These are phyloP conservation scores for Strix uralensis DNA, from an alignment of 2,113 vertebrate species.

Conservation along the genomic window DNA sequence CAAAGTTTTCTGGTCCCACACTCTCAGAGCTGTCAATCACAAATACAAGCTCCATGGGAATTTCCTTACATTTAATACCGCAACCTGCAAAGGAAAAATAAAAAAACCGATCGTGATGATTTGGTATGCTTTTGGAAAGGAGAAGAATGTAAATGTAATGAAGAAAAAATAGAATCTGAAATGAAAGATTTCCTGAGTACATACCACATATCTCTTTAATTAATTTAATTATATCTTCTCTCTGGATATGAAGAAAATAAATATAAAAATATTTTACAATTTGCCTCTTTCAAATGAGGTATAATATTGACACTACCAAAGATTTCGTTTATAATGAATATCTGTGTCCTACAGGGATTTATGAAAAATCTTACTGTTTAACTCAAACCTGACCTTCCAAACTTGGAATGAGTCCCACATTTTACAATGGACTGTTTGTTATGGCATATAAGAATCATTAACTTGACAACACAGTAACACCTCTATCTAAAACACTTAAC, in stretches of 20 bases:
- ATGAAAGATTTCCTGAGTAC: constrained; percentile 39
- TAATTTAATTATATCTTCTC: constrained; percentile 88
- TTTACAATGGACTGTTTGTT: background rate
- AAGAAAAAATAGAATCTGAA: background rate
- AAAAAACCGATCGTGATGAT: background rate
- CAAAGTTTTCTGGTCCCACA: constrained; percentile 91
- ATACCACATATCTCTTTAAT: constrained; percentile 92
- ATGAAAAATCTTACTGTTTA: background rate
- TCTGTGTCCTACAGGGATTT: background rate
- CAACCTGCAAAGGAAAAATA: constrained; percentile 78
- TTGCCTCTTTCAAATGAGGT: background rate
- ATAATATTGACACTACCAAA: background rate
- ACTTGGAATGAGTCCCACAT: background rate
- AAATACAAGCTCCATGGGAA: constrained; percentile 92
- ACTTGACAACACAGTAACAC: background rate
- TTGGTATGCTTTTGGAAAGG: background rate
- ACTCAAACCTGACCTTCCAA: background rate
- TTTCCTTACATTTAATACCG: constrained; percentile 90
- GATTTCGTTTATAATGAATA: background rate
- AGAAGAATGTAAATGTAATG: background rate
- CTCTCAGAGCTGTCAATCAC: constrained; percentile 95
- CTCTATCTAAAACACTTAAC: background rate
- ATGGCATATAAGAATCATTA: background rate
- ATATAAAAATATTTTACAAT: background rate
- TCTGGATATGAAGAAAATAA: constrained; percentile 70